Evolutionary conservation across 1,140 invertebrate genomes (phyloP), one percentile per base, ranked within the genome.

Genomic region (Oryzaephilus surinamensis): DNA sequence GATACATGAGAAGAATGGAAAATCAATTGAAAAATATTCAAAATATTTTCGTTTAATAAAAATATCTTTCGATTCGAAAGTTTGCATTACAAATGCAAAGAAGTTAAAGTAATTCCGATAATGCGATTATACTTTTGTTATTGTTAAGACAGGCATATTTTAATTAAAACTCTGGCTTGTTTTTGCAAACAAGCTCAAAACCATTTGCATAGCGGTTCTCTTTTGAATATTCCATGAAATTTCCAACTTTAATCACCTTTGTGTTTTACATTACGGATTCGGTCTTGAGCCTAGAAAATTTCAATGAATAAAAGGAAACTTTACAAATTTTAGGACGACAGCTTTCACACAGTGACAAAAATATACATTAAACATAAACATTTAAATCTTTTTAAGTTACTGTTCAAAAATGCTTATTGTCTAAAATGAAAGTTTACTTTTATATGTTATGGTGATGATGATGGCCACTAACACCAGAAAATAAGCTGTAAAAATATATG

Each of bases 221-320:
- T 34, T 44, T 39, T 44, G 42, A 44, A 44, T 44, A 44, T 44
- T 44, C 36, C 29, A 44, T 44, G 21, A 43, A 44, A 44, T 44
- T 30, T 32, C 13, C 21, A 33, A 23, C 31, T 44, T 33, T 39
- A 44, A 32, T 38, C 37, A 37, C 41, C 34, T 34, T 38, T 37
- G 34, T 37, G 34, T 37, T 34, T 38, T 37, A 27, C 41, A 38
- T 43, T 43, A 43, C 27, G 23, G 34, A 43, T 44, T 36, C 42
- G 21, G 27, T 34, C 36, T 27, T 12, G 15, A 28, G 14, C 11
- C 35, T 7, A 37, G 18, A 36, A 37, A 37, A 8, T 24, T 35
- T 37, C n/a, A 16, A 27, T 18, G 24, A 37, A 37, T 26, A 37
- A 37, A 24, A 27, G 18, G 28, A 11, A 24, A 24, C 11, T 24